Evolutionary conservation across 2,113 vertebrate genomes (phyloP).

Genomic region (Lasiurus cinereus): DNA sequence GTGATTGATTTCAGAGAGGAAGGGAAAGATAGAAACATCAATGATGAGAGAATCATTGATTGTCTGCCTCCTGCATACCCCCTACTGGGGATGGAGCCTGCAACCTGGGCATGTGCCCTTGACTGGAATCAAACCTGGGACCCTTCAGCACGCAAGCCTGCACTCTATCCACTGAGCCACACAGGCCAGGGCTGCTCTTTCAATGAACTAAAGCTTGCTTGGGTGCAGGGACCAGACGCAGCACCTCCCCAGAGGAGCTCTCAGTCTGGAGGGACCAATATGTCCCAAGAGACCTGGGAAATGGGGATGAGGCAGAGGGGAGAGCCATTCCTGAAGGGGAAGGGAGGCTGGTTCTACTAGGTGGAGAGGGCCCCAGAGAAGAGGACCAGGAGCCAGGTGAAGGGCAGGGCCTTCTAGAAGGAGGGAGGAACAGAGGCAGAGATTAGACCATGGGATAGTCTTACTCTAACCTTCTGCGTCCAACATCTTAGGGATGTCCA

Average conservation of each 20-base stretch:
- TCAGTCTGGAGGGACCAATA: neutral
- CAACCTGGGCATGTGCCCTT: too few relatives aligned
- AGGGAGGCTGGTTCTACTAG: neutral
- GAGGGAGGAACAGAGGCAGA: neutral
- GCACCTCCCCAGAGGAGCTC: neutral
- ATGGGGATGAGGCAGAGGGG: neutral
- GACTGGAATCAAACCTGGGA: too few relatives aligned
- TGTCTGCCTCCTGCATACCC: too few relatives aligned
- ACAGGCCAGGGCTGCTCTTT: neutral
- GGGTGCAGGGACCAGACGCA: neutral
- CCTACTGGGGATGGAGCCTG: too few relatives aligned
- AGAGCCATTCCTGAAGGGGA: neutral
- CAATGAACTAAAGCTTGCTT: neutral
- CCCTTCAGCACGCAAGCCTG: too few relatives aligned
- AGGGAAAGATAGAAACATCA: too few relatives aligned
- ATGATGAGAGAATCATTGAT: too few relatives aligned
- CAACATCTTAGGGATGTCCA: conserved; percentile 96
- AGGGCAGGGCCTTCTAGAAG: neutral
- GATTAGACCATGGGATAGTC: accelerated
- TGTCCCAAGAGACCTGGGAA: neutral
- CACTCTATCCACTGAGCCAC: too few relatives aligned
- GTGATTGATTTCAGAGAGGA: too few relatives aligned
- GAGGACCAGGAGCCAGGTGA: neutral
- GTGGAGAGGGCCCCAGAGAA: neutral
- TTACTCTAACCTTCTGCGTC: conserved; percentile 92